Evolutionary conservation across 2,113 vertebrate genomes (phyloP).

Genomic region (Embiotoca jacksoni): DNA sequence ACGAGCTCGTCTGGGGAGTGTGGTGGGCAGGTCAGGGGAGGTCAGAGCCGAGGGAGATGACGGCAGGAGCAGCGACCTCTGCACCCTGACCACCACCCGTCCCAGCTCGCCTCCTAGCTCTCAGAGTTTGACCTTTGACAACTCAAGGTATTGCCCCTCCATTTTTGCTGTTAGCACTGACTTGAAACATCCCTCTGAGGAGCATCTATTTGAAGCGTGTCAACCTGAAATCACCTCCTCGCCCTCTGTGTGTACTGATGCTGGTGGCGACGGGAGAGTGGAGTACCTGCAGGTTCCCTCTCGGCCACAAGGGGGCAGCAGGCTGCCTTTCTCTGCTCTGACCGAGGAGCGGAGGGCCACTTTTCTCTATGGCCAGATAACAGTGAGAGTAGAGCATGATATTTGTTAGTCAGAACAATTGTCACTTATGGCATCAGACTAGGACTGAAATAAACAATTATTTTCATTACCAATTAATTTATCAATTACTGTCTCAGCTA

Average conservation of each 20-base stretch:
- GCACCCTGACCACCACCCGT: constrained; percentile 40
- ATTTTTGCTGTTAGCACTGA: constrained; percentile 73
- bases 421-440: background rate
- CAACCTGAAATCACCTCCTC: constrained; percentile 36
- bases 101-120: constrained; percentile 17
- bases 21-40: constrained; percentile 36
- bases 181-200: constrained; percentile 47
- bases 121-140: constrained; percentile 36
- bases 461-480: too few relatives aligned
- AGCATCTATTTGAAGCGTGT: constrained; percentile 47
- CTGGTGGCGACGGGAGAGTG: constrained; percentile 11
- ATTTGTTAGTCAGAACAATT: constrained; percentile 53
- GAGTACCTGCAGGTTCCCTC: constrained; percentile 79
- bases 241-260: constrained; percentile 47
- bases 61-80: constrained; percentile 47
- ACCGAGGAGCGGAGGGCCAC: constrained; percentile 78
- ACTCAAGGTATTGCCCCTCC: constrained; percentile 58
- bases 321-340: constrained; percentile 71
- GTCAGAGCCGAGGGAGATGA: constrained; percentile 46
- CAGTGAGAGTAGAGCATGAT: constrained; percentile 84
- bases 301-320: constrained; percentile 72
- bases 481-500: too few relatives aligned
- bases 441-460: background rate
- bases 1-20: constrained; percentile 56
- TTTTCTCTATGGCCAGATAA: constrained; percentile 84